phyloP scores from a whole-genome alignment of 2,797 vertebrate species.

The Tokudaia muenninki region DNA sequence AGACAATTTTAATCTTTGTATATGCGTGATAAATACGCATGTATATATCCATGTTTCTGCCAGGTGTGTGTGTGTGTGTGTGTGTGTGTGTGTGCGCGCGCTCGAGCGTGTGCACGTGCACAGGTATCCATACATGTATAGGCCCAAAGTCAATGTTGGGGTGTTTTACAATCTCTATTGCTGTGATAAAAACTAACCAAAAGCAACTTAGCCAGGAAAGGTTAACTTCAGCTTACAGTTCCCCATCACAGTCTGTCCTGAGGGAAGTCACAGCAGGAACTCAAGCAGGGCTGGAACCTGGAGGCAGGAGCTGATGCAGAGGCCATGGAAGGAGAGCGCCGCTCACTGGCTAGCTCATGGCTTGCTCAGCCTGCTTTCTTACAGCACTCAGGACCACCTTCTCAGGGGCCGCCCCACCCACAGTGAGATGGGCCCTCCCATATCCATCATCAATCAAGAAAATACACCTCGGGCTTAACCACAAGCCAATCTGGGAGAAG shows the following conservation, averaged over 20 bases:
- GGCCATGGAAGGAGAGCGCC: not conserved
- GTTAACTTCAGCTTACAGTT: not conserved
- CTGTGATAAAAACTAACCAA: not conserved
- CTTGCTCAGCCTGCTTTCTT: not conserved
- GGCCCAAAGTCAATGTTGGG: not conserved
- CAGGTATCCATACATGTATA: not conserved
- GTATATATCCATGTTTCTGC: not conserved
- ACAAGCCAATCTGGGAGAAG: not conserved
- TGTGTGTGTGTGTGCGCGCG: not conserved
- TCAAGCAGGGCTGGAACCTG: not conserved
- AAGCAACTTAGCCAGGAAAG: not conserved
- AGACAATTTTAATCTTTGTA: not conserved
- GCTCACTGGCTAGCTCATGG: not conserved
- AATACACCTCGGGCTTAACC: not conserved
- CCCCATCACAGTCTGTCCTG: not conserved
- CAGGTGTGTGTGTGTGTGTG: not conserved
- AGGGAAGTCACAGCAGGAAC: not conserved
- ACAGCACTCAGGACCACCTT: not conserved
- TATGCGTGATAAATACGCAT: too few relatives aligned
- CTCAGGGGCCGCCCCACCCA: not conserved
- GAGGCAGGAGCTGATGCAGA: not conserved
- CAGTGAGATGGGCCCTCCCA: not conserved
- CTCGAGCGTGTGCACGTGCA: accelerated
- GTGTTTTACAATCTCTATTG: not conserved
- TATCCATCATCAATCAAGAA: not conserved